phyloP scores from a whole-genome alignment of 92 coral and sea anemone genomes.

The Scolanthus callimorphus region DNA sequence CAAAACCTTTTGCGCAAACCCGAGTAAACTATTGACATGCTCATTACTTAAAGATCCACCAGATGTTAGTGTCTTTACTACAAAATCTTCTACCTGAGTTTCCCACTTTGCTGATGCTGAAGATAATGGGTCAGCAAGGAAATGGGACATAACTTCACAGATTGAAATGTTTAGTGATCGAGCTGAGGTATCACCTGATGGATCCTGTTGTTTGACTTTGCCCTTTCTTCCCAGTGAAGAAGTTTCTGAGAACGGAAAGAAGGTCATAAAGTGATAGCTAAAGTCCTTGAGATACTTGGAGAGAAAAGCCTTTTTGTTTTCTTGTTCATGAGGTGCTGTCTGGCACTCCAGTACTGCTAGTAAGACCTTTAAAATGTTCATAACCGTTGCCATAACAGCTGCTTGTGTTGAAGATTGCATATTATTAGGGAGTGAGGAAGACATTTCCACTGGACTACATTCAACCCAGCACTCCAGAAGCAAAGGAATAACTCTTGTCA shows the following conservation, averaged over 20 bases:
- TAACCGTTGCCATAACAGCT: conserved; percentile 55
- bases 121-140: conserved; percentile 5
- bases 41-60: conserved; percentile 36
- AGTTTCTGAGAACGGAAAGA: conserved; percentile 65
- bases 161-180: conserved; percentile 42
- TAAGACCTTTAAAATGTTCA: conserved; percentile 60
- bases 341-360: conserved; percentile 29
- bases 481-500: conserved; percentile 62
- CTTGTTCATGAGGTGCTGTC: conserved; percentile 1
- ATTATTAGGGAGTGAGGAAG: conserved; percentile 57
- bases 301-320: conserved; percentile 10
- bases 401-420: conserved; percentile 31
- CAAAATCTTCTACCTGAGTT: conserved; percentile 49
- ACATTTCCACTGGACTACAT: conserved; percentile 77
- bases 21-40: conserved; percentile 42
- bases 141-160: conserved; percentile 67
- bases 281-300: conserved; percentile 50
- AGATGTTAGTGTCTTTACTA: conserved; percentile 32
- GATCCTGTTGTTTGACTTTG: conserved; percentile 32
- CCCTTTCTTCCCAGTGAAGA: conserved; percentile 32
- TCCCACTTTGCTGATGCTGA: conserved; percentile 15
- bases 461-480: conserved; percentile 92
- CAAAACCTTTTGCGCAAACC: conserved; percentile 43
- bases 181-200: conserved; percentile 4
- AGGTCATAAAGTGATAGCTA: conserved; percentile 60